Base-by-base conservation (phyloP, 1,140 invertebrate species). In the Drosophila mayri region DNA sequence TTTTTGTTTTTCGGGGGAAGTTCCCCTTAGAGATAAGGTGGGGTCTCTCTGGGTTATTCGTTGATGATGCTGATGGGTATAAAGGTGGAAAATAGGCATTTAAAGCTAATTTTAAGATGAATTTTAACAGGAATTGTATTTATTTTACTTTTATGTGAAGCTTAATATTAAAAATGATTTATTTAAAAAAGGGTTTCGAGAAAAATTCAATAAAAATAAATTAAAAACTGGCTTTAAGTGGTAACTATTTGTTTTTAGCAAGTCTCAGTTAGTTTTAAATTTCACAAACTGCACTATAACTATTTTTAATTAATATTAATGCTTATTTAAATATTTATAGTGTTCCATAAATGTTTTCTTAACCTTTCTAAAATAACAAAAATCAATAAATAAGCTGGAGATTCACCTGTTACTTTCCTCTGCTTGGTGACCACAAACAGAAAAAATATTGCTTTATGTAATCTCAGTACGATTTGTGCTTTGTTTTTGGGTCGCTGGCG, bases 401-500 rank as follows among this genome's bases (percentile, higher is more conserved):
- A 52, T 20, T 49, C 28, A 22, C 28, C 30, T 32, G 11, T n/a
- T 32, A 38, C 14, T 1, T 28, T 30, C 4, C 41, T 60, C 54
- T 14, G 18, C 62, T 62, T 18, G 14, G 10, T 25, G 43, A 50
- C 28, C 62, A 8, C 16, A 37, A 52, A 38, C 32, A 12, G 12
- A 38, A 37, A 35, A 44, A 46, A 47, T 59, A 66, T 66, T 85
- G 72, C 76, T 20, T 71, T 67, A 85, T 79, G 73, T 85, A 79
- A 82, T 74, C 75, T 46, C 16, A 47, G 76, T 61, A 38, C 38
- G 40, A 46, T 30, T 52, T 60, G 65, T 62, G 66, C 41, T 49
- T 80, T 79, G 50, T 78, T 75, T 79, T 57, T 78, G 74, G 79
- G 79, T 78, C 79, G 80, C 67, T 80, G 62, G 55, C 67, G 73